These are phyloP conservation scores for Sinohyriopsis cumingii DNA, from an alignment of 2,888 invertebrate genomes.

Conservation along the genomic window DNA sequence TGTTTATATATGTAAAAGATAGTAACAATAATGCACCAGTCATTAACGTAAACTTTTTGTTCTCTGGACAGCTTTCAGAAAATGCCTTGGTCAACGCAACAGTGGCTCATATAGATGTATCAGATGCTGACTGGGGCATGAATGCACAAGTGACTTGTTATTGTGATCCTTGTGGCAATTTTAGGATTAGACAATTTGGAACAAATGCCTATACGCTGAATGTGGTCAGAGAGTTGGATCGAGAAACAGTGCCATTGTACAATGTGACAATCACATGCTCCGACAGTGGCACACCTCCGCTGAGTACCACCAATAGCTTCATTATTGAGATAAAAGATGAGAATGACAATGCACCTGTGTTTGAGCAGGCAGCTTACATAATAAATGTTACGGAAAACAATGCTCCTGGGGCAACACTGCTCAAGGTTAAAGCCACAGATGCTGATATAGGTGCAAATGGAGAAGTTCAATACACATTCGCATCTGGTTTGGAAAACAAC, in stretches of 20 bases:
- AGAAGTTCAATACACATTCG: conserved; percentile 30
- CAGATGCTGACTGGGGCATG: conserved; percentile 53
- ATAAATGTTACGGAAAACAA: conserved; percentile 51
- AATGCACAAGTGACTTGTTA: conserved; percentile 59
- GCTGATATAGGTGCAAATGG: conserved; percentile 67
- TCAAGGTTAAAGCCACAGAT: conserved; percentile 88
- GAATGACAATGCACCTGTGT: conserved; percentile 93
- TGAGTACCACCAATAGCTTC: conserved; percentile 44
- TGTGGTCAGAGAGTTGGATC: conserved; percentile 72
- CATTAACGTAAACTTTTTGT: conserved; percentile 82
- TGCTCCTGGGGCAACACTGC: conserved; percentile 75
- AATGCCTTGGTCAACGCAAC: conserved; percentile 90
- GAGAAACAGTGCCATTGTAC: conserved; percentile 49
- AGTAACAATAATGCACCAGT: conserved; percentile 91
- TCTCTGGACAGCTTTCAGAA: conserved; percentile 72
- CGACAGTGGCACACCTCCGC: conserved; percentile 75
- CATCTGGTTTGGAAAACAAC: conserved; percentile 14
- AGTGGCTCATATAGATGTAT: conserved; percentile 92
- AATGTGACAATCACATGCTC: conserved; percentile 73
- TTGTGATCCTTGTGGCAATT: conserved; percentile 32
- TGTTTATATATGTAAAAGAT: conserved; percentile 76
- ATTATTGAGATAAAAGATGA: conserved; percentile 80
- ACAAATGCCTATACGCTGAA: conserved; percentile 57
- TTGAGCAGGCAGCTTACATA: conserved; percentile 73
- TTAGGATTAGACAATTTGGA: conserved; percentile 19